Percentiles rank a stretch among this genome's conserved stretches.
Evolutionary conservation across 1,140 invertebrate genomes (phyloP).

Genomic region (Lanistes nyassanus): DNA sequence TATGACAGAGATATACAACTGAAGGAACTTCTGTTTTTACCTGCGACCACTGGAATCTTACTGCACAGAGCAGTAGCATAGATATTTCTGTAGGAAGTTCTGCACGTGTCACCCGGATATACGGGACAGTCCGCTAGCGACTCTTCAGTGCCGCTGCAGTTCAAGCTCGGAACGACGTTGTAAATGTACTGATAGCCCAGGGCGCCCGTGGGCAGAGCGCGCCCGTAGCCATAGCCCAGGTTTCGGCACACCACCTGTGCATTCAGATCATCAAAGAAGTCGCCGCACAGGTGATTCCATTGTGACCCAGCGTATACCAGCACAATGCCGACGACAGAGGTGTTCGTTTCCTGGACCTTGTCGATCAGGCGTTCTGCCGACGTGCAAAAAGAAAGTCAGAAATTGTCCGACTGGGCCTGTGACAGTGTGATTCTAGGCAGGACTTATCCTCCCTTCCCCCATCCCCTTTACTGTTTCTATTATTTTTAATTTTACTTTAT

Average conservation of each 20-base stretch:
- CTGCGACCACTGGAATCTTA: slow-evolving; percentile 37
- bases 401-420: too few species aligned
- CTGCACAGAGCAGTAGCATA: slow-evolving; percentile 53
- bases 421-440: too few species aligned
- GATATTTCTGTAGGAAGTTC: slow-evolving; percentile 37
- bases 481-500: too few species aligned
- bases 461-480: too few species aligned
- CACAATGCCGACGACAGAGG: slow-evolving; percentile 15
- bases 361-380: slow-evolving; percentile 13
- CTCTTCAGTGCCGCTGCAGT: slow-evolving; percentile 43
- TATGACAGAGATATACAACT: too few species aligned
- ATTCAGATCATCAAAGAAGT: slow-evolving; percentile 75
- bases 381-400: background rate
- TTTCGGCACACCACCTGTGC: slow-evolving; percentile 78
- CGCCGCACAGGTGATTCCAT: slow-evolving; percentile 80
- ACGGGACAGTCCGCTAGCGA: slow-evolving; percentile 44
- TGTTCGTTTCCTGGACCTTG: slow-evolving; percentile 8
- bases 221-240: slow-evolving; percentile 68
- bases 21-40: slow-evolving; percentile 21
- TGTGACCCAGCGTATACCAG: slow-evolving; percentile 39
- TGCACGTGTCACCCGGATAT: slow-evolving; percentile 33
- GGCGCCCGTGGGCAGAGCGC: slow-evolving; percentile 49
- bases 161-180: slow-evolving; percentile 36
- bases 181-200: slow-evolving; percentile 58
- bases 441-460: too few species aligned